Base-by-base conservation (phyloP, 2,113 vertebrate genomes). In the Paedocypris sp. region DNA sequence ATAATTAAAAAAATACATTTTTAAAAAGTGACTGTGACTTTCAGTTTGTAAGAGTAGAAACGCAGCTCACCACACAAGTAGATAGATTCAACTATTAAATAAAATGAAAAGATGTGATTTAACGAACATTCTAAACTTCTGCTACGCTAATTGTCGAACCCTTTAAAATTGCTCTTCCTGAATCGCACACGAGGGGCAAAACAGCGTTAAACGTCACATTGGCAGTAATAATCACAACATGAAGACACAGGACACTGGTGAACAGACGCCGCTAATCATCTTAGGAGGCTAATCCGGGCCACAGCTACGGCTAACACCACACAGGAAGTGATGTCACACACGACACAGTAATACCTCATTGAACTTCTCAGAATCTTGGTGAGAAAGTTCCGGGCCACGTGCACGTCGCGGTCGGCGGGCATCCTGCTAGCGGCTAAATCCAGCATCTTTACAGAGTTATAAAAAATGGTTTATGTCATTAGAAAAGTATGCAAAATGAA, bases 341-440 rank as follows among this genome's bases (percentile, higher is more conserved):
- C 32, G 13, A 29, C 5, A 18, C 10, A 43, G 2, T 68, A 48
- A 62, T 91, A 90, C 90, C 91, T 93, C 88, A 91, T 87, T 1
- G 91, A 90, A 75, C 82, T 90, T 73, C 83, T 87, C 75, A 93
- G 83, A 79, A 90, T 89, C 87, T 90, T 92, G 51, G 65, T 86
- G 67, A 93, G 88, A 75, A 89, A 89, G 77, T 73, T 83, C 64
- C 87, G 87, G 0, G 90, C 90, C 79, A 87, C 62, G 12, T 80
- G 80, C 69, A 88, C 78, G 58, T 91, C 88, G 12, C 60, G 86
- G 73, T 88, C 86, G 79, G 86, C 80, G 0, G 86, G 77, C 81
- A 88, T 83, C n/a, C n/a, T 77, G 83, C 80, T 70, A 74, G 75
- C 11, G 81, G 87, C 73, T 69, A 86, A 73, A 74, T 89, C 86